Percentiles rank a stretch among this genome's conserved stretches.
Conservation (phyloP, 2,888 invertebrate species). For the Sinohyriopsis cumingii region DNA sequence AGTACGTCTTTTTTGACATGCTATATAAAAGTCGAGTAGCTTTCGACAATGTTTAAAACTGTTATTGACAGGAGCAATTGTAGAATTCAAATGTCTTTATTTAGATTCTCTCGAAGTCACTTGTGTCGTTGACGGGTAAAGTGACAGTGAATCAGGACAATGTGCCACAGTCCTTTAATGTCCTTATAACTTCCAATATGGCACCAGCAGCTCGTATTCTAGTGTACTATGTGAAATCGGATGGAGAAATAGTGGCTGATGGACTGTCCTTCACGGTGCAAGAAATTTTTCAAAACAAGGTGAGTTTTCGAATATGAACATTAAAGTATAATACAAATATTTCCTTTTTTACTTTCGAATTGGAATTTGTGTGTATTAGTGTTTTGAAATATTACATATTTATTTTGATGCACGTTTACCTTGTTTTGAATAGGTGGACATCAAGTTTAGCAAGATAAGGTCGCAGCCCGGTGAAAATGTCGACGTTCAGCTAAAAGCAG, state of each 20-base stretch:
- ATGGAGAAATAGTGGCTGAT: constrained; percentile 82
- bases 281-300: constrained; percentile 82
- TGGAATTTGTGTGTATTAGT: not conserved
- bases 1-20: too few relatives aligned
- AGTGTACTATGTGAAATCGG: constrained; percentile 80
- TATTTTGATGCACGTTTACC: not conserved
- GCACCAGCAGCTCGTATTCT: constrained; percentile 84
- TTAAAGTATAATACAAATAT: too few relatives aligned
- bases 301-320: constrained; percentile 11
- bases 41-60: too few relatives aligned
- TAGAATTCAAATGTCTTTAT: too few relatives aligned
- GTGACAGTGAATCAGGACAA: too few relatives aligned
- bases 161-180: constrained; percentile 70
- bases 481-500: constrained; percentile 84
- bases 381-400: not conserved
- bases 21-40: too few relatives aligned
- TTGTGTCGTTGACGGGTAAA: too few relatives aligned
- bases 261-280: constrained; percentile 84
- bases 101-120: too few relatives aligned
- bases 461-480: constrained; percentile 84
- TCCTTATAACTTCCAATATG: constrained; percentile 77
- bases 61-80: too few relatives aligned
- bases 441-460: constrained; percentile 75
- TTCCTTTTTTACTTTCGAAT: too few relatives aligned
- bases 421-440: constrained; percentile 73